These are phyloP conservation scores for Carduelis carduelis DNA, from an alignment of 2,797 vertebrate genomes.

Conservation along the genomic window DNA sequence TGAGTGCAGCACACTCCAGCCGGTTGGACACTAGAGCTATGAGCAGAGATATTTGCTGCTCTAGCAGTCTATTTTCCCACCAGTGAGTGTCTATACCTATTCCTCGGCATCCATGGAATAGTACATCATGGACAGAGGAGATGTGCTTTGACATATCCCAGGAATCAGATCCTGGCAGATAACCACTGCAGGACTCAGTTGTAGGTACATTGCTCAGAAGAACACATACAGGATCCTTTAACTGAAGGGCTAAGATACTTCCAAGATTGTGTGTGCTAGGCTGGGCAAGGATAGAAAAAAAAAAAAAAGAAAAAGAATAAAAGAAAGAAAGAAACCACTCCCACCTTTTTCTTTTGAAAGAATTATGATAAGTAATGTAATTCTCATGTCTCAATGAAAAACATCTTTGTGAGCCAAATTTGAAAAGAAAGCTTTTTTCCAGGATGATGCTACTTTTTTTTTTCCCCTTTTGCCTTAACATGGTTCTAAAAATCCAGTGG, in stretches of 20 bases:
- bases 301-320: background rate
- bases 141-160: background rate
- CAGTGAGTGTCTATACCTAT: background rate
- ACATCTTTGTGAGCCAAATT: background rate
- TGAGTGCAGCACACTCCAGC: background rate
- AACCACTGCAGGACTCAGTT: background rate
- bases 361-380: constrained; percentile 45
- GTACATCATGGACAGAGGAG: rapidly evolving
- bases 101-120: background rate
- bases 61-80: background rate
- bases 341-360: constrained; percentile 29
- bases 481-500: background rate
- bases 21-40: background rate
- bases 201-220: background rate
- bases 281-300: background rate
- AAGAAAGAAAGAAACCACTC: background rate
- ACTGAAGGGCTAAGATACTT: background rate
- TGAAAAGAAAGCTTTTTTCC: background rate
- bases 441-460: background rate
- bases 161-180: background rate
- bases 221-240: background rate
- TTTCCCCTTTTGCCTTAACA: background rate
- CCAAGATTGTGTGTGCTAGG: background rate
- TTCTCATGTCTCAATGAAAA: constrained; percentile 3
- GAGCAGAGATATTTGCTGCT: background rate